Base-by-base conservation (phyloP, 2,113 vertebrate species). In the Nettapus auritus region DNA sequence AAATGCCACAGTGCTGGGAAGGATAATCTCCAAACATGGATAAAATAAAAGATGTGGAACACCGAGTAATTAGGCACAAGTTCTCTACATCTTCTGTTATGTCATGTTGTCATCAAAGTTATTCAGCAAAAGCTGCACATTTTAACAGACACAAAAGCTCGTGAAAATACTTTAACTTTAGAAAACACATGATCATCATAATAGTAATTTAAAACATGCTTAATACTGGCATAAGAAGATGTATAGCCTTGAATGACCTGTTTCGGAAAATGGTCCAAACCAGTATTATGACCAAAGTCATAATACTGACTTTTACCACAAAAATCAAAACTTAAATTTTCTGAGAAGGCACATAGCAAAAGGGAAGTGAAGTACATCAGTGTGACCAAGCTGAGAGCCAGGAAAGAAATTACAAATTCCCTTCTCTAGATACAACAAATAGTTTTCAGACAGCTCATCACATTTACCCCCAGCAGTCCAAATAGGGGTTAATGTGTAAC, bases 401-500 rank as follows among this genome's bases (percentile, higher is more conserved):
- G 20, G 31, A 71, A 84, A 94, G 17, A 93, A 92, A 96, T 73
- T 21, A 64, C 2, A 64, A 82, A 95, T 82, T 85, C 69, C 20
- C 4, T 67, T 84, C 59, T 77, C n/a, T 48, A 83, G 44, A 88
- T 36, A 68, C 16, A 59, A 83, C 34, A 38, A 95, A 92, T 78
- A 95, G 50, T 94, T 87, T 88, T 91, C 88, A 83, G 90, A 85
- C 66, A 93, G 59, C 50, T 95, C 21, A 20, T 71, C 76, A 60
- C 68, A 89, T 95, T 91, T 95, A 94, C 90, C 76, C 94, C 73
- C 85, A 76, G 73, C 11, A 66, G 91, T 40, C 64, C 78, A 60
- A 86, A 34, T 81, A 81, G 18, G 23, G 59, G 50, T 88, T 95
- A 96, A 97, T 93, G 56, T 52, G 31, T 94, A 97, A 96, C 70